These are phyloP conservation scores for Tapirus indicus DNA, from an alignment of 2,797 vertebrate genomes.

Conservation along the genomic window DNA sequence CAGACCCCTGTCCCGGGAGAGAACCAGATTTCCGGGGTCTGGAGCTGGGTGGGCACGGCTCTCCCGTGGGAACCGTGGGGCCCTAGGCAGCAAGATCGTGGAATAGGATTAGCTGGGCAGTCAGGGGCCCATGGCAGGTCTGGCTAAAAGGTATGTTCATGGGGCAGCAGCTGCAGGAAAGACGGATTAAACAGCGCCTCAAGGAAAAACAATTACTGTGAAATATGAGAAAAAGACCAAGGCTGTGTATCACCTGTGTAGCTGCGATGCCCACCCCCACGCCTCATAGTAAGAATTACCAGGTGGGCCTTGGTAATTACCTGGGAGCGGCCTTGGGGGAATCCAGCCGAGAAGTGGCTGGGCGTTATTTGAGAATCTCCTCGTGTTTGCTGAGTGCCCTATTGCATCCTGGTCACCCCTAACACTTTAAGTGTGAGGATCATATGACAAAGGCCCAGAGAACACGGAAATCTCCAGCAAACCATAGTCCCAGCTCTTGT, in stretches of 20 bases:
- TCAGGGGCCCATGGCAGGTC: not conserved
- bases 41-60: not conserved
- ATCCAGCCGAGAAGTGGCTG: not conserved
- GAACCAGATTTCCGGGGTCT: fast-evolving
- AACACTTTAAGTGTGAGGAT: not conserved
- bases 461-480: not conserved
- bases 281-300: not conserved
- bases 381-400: not conserved
- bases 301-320: not conserved
- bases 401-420: not conserved
- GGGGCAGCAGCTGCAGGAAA: not conserved
- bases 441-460: not conserved
- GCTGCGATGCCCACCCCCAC: not conserved
- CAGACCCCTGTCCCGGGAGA: not conserved
- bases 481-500: not conserved
- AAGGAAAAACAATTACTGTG: not conserved
- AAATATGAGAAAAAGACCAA: slow-evolving; percentile 51
- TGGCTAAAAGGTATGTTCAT: not conserved
- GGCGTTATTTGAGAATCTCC: not conserved
- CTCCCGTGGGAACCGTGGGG: not conserved
- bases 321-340: not conserved
- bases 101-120: not conserved
- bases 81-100: not conserved
- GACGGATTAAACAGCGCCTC: not conserved
- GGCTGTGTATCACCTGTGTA: not conserved